These are phyloP conservation scores for Phanerotoma sp. DNA, from an alignment of 2,888 invertebrate species.

Conservation along the genomic window DNA sequence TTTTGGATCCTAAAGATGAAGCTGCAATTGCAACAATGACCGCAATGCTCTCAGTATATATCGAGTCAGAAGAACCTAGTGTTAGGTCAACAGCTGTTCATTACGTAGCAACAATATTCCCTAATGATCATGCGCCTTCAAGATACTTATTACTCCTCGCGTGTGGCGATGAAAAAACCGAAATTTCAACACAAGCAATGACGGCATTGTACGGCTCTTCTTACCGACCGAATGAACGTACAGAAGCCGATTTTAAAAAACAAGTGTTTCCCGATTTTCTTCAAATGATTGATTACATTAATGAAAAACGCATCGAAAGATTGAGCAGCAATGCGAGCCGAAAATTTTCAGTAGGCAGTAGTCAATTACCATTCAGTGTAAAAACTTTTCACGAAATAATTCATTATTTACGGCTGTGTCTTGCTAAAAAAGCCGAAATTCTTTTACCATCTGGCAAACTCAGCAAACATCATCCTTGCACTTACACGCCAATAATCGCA, in stretches of 20 bases:
- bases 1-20: conserved; percentile 48
- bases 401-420: conserved; percentile 76
- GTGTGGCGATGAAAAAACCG: conserved; percentile 80
- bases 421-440: conserved; percentile 67
- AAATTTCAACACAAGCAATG: conserved; percentile 72
- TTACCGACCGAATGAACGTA: conserved; percentile 45
- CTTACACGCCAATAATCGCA: conserved; percentile 67
- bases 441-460: conserved; percentile 41
- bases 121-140: conserved; percentile 77
- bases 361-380: conserved; percentile 71
- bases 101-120: conserved; percentile 80
- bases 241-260: conserved; percentile 46
- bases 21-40: conserved; percentile 60
- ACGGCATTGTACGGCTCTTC: conserved; percentile 75
- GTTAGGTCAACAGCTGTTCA: conserved; percentile 77
- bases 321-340: conserved; percentile 57
- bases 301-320: conserved; percentile 51
- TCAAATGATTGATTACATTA: conserved; percentile 71
- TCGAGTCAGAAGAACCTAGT: conserved; percentile 72
- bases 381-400: conserved; percentile 76
- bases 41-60: conserved; percentile 72
- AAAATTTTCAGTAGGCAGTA: conserved; percentile 66
- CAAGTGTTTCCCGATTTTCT: conserved; percentile 71
- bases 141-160: conserved; percentile 80
- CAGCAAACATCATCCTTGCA: conserved; percentile 64